These are phyloP conservation scores for Phytoseiulus persimilis DNA, from an alignment of 2,888 invertebrate genomes.

Conservation along the genomic window DNA sequence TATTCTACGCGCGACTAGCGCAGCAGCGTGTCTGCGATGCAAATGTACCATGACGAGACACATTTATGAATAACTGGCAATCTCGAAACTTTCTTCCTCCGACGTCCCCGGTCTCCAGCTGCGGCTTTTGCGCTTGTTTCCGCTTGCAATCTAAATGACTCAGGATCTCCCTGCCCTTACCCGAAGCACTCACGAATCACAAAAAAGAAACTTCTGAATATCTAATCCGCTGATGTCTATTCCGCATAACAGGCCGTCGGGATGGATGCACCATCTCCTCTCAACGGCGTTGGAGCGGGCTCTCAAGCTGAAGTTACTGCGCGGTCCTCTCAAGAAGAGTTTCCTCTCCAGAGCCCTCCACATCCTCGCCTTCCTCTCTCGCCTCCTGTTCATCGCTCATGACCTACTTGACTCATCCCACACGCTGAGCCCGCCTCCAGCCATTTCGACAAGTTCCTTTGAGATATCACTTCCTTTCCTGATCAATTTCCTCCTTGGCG, in stretches of 20 bases:
- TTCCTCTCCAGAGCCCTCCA: not conserved
- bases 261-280: not conserved
- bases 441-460: not conserved
- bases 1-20: not conserved
- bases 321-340: not conserved
- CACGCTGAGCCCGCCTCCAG: not conserved
- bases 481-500: not conserved
- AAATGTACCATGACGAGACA: not conserved
- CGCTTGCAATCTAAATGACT: not conserved
- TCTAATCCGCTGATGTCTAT: not conserved
- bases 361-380: not conserved
- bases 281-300: not conserved
- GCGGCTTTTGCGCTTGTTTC: not conserved
- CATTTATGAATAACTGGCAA: not conserved
- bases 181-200: not conserved
- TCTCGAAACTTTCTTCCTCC: not conserved
- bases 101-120: not conserved
- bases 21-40: not conserved
- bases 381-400: not conserved
- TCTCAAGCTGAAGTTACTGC: not conserved
- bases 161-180: not conserved
- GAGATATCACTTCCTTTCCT: not conserved
- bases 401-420: not conserved
- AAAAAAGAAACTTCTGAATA: not conserved
- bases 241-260: not conserved